These are phyloP conservation scores for Melopsittacus undulatus DNA, from an alignment of 2,797 vertebrate species.

Conservation along the genomic window DNA sequence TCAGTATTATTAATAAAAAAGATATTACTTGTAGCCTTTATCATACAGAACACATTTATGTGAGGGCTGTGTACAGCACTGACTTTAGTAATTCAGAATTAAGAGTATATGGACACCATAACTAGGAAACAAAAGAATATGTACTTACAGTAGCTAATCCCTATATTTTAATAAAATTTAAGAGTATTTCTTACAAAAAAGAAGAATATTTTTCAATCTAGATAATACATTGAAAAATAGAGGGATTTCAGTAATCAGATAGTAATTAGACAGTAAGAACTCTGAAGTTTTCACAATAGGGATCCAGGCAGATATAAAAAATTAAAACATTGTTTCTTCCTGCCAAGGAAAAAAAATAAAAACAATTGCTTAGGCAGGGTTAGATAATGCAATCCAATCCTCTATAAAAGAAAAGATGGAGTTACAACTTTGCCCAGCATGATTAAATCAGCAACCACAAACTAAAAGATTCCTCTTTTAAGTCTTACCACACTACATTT, in stretches of 20 bases:
- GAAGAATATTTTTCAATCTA: background rate
- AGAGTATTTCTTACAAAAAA: background rate
- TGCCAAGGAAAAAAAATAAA: background rate
- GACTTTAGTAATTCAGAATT: background rate
- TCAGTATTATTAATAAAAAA: background rate
- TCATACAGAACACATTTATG: background rate
- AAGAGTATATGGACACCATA: background rate
- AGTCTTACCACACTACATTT: constrained; percentile 22
- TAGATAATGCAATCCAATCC: background rate
- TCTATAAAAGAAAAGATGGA: background rate
- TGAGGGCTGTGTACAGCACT: accelerated
- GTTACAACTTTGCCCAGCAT: background rate
- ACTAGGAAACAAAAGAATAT: background rate
- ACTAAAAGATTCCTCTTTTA: constrained; percentile 13
- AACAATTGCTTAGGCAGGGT: background rate
- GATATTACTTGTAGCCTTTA: background rate
- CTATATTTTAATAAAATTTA: background rate
- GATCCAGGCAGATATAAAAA: background rate
- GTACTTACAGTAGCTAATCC: background rate
- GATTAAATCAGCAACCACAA: constrained; percentile 38
- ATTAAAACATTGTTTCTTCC: background rate
- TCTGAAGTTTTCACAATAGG: background rate
- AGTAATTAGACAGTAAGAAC: background rate
- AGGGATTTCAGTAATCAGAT: background rate
- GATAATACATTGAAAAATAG: background rate